phyloP scores from a whole-genome alignment of 2,113 vertebrate genomes.

The Ochotona curzoniae region DNA sequence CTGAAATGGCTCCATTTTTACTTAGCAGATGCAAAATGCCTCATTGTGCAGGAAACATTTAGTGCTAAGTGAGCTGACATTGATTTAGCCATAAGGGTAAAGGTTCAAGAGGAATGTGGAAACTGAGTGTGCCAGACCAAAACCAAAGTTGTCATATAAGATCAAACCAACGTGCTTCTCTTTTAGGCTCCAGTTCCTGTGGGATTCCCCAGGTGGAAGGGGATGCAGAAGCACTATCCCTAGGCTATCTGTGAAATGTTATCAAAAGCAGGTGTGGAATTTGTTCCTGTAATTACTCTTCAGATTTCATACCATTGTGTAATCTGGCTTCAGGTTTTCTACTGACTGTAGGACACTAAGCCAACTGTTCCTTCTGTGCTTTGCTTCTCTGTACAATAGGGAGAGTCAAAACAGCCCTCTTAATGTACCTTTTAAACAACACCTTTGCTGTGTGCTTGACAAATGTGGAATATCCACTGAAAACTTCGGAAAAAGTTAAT shows the following conservation, averaged over 20 bases:
- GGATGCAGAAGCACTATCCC: neutral
- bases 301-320: slow-evolving; percentile 53
- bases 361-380: neutral
- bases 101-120: slow-evolving; percentile 59
- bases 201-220: slow-evolving; percentile 39
- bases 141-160: slow-evolving; percentile 52
- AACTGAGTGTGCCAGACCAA: slow-evolving; percentile 50
- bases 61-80: slow-evolving; percentile 59
- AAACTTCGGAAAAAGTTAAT: neutral
- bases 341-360: neutral
- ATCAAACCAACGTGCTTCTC: slow-evolving; percentile 29
- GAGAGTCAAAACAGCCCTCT: neutral
- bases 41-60: slow-evolving; percentile 61
- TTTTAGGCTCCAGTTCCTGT: slow-evolving; percentile 58
- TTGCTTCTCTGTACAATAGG: neutral
- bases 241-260: slow-evolving; percentile 47
- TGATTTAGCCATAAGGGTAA: slow-evolving; percentile 48
- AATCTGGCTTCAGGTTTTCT: slow-evolving; percentile 55
- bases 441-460: neutral
- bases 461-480: neutral
- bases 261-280: slow-evolving; percentile 69
- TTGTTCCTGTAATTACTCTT: slow-evolving; percentile 49
- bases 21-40: slow-evolving; percentile 77
- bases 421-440: neutral
- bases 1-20: slow-evolving; percentile 80